phyloP scores from a whole-genome alignment of 2,113 vertebrate species.

The Calyptomena viridis region DNA sequence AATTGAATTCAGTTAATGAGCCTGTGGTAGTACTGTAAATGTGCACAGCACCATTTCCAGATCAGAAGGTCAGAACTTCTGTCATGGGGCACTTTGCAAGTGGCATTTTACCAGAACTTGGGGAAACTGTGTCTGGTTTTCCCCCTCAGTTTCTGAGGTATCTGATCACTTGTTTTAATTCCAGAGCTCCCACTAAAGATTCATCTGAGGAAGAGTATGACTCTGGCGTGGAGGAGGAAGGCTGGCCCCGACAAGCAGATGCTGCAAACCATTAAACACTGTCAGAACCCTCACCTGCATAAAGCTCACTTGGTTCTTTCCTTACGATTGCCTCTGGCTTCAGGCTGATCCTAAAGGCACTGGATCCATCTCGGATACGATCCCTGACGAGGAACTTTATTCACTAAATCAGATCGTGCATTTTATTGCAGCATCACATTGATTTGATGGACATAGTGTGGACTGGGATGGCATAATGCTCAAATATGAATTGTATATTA shows the following conservation, averaged over 20 bases:
- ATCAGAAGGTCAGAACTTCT: neutral
- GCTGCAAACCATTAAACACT: constrained; percentile 89
- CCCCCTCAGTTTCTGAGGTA: neutral
- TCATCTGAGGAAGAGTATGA: constrained; percentile 91
- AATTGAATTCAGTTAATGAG: neutral
- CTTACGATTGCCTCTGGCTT: constrained; percentile 52
- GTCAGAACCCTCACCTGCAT: constrained; percentile 4
- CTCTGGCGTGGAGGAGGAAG: constrained; percentile 93
- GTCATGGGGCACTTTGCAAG: neutral
- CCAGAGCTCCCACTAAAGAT: constrained; percentile 88
- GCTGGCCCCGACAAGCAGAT: constrained; percentile 94
- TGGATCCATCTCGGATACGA: constrained; percentile 28
- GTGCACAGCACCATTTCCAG: neutral
- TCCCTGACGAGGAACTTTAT: constrained; percentile 51
- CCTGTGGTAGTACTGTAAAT: neutral
- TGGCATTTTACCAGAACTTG: neutral
- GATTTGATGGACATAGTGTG: constrained; percentile 70
- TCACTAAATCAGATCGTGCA: constrained; percentile 70
- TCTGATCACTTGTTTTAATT: constrained; percentile 61
- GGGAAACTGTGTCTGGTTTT: neutral
- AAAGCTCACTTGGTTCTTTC: constrained; percentile 55
- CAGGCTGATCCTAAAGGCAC: constrained; percentile 58
- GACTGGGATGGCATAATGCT: constrained; percentile 66
- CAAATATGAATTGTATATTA: constrained; percentile 74
- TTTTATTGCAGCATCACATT: constrained; percentile 62